Evolutionary conservation across 2,888 invertebrate genomes (phyloP).

Genomic region (Bibio marci): DNA sequence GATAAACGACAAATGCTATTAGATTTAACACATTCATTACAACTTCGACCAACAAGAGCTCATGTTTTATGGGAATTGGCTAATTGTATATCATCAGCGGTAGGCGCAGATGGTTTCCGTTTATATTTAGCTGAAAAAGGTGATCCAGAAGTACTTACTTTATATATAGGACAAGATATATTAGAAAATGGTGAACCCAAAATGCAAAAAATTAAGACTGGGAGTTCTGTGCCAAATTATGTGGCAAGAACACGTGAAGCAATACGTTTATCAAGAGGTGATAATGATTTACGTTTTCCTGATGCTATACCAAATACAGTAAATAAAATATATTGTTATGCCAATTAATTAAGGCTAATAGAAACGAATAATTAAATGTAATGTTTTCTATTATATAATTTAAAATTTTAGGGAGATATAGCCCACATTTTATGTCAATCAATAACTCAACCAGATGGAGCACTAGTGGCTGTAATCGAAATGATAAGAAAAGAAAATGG

Average conservation of each 20-base stretch:
- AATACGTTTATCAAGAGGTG: slow-evolving; percentile 28
- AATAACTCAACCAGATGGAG: slow-evolving; percentile 42
- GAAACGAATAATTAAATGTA: too few relatives aligned
- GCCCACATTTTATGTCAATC: slow-evolving; percentile 41
- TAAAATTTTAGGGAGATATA: slow-evolving; percentile 25
- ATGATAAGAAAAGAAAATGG: slow-evolving; percentile 38
- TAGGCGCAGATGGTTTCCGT: slow-evolving; percentile 48
- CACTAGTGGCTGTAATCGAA: slow-evolving; percentile 48
- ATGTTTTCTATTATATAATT: too few relatives aligned
- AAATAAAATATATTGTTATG: slow-evolving; percentile 8
- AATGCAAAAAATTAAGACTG: slow-evolving; percentile 16
- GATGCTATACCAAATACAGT: slow-evolving; percentile 28
- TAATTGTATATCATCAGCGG: slow-evolving; percentile 42
- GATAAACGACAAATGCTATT: slow-evolving; percentile 45
- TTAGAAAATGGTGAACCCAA: slow-evolving; percentile 19
- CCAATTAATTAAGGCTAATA: too few relatives aligned
- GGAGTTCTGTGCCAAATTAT: slow-evolving; percentile 17
- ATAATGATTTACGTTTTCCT: slow-evolving; percentile 33
- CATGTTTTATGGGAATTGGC: slow-evolving; percentile 50
- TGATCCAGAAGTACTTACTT: slow-evolving; percentile 23
- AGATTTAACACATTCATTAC: slow-evolving; percentile 40
- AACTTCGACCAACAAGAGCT: slow-evolving; percentile 41
- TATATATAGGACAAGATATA: slow-evolving; percentile 25
- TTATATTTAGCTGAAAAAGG: slow-evolving; percentile 36
- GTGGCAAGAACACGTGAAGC: slow-evolving; percentile 32